Evolutionary conservation across 2,797 vertebrate genomes (phyloP).

Genomic region (Enteromius argenteus): DNA sequence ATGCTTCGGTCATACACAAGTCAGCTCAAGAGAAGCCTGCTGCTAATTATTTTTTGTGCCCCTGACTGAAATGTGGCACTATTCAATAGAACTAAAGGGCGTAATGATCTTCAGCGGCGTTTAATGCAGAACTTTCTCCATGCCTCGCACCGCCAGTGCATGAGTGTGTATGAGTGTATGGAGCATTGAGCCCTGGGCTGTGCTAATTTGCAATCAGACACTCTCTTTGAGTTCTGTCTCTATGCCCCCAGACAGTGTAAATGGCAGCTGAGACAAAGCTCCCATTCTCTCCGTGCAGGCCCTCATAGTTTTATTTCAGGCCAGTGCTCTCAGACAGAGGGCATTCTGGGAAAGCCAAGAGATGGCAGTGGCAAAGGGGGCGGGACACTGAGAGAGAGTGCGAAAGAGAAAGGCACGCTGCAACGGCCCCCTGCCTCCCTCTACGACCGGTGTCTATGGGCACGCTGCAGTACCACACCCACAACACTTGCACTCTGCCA

Average conservation of each 20-base stretch:
- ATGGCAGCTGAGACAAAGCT: slow-evolving; percentile 81
- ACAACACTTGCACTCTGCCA: slow-evolving; percentile 42
- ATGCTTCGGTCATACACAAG: slow-evolving; percentile 42
- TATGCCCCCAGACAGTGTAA: slow-evolving; percentile 77
- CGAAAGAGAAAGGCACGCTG: slow-evolving; percentile 59
- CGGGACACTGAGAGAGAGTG: slow-evolving; percentile 62
- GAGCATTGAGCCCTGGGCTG: slow-evolving; percentile 55
- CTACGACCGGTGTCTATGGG: slow-evolving; percentile 55
- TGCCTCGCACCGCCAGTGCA: slow-evolving; percentile 47
- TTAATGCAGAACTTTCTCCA: slow-evolving; percentile 62
- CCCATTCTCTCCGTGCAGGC: slow-evolving; percentile 75
- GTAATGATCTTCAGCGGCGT: slow-evolving; percentile 50
- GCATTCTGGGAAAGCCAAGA: slow-evolving; percentile 73
- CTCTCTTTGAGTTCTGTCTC: slow-evolving; percentile 70
- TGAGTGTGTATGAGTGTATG: slow-evolving; percentile 46
- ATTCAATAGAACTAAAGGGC: slow-evolving; percentile 41
- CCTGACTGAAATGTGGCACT: slow-evolving; percentile 36
- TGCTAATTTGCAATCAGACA: slow-evolving; percentile 81
- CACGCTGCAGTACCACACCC: slow-evolving; percentile 68
- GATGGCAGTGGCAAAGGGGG: slow-evolving; percentile 69
- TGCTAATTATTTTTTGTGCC: slow-evolving; percentile 49
- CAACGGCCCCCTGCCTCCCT: slow-evolving; percentile 49
- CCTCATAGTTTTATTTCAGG: slow-evolving; percentile 79
- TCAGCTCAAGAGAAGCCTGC: slow-evolving; percentile 49
- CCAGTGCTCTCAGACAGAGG: slow-evolving; percentile 78